Conservation (phyloP, 2,888 invertebrate species). For the Archips xylosteana region DNA sequence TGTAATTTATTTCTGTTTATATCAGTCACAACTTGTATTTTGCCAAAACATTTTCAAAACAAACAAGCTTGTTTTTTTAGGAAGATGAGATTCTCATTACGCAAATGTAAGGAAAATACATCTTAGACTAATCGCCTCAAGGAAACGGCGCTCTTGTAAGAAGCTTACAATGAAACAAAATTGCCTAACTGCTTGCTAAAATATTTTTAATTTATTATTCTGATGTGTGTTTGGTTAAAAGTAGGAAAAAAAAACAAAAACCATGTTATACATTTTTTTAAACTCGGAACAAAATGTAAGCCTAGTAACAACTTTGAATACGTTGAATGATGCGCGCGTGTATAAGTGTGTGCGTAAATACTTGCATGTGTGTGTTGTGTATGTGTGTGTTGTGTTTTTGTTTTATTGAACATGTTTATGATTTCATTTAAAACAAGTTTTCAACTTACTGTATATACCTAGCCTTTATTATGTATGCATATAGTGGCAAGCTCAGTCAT, state of each 20-base stretch:
- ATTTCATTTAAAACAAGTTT: too few relatives aligned
- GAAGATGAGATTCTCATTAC: constrained; percentile 36
- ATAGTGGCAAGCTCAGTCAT: too few relatives aligned
- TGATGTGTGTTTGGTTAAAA: constrained; percentile 2
- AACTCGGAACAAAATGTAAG: too few relatives aligned
- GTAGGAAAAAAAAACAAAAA: not conserved
- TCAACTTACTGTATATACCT: too few relatives aligned
- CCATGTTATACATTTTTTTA: too few relatives aligned
- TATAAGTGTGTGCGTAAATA: too few relatives aligned
- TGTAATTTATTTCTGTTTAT: not conserved
- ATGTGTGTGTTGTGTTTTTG: too few relatives aligned
- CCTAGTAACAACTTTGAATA: too few relatives aligned
- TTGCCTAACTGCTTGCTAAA: constrained; percentile 17
- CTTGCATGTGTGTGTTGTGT: too few relatives aligned
- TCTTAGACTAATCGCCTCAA: constrained; percentile 31
- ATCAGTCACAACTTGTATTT: not conserved
- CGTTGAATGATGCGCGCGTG: too few relatives aligned
- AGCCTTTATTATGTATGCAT: too few relatives aligned
- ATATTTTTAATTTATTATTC: constrained; percentile 24
- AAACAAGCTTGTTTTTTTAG: constrained; percentile 19
- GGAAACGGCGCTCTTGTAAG: constrained; percentile 29
- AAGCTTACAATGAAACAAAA: constrained; percentile 23
- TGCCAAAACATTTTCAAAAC: not conserved
- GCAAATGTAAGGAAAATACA: constrained; percentile 35
- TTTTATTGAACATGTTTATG: too few relatives aligned